Percentiles rank a stretch among this genome's conserved stretches.
Evolutionary conservation across 1,140 invertebrate species (phyloP).

Genomic region (Aphidius gifuensis): DNA sequence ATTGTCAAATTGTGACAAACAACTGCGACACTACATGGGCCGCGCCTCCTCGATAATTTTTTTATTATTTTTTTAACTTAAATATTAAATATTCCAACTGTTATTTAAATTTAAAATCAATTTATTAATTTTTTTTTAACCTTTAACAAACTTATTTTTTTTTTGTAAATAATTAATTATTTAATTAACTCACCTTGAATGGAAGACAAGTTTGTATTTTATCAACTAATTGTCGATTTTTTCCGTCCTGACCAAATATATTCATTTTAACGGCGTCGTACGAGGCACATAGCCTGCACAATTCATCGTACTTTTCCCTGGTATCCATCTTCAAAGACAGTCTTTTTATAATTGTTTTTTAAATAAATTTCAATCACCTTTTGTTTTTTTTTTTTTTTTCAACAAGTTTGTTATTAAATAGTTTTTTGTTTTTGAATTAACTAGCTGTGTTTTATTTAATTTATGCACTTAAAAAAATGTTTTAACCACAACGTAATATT

Average conservation of each 20-base stretch:
- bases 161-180: too few species aligned
- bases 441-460: conserved; percentile 1
- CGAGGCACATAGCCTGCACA: conserved; percentile 56
- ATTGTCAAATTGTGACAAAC: too few species aligned
- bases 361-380: background rate
- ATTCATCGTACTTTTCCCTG: conserved; percentile 50
- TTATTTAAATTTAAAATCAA: too few species aligned
- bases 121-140: too few species aligned
- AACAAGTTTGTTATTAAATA: background rate
- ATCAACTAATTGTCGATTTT: conserved; percentile 52
- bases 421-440: background rate
- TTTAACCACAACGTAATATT: background rate
- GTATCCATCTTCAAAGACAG: conserved; percentile 34
- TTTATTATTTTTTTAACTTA: too few species aligned
- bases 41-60: too few species aligned
- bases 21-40: too few species aligned
- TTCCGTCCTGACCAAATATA: conserved; percentile 55
- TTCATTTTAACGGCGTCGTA: conserved; percentile 56
- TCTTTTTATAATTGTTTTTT: conserved; percentile 1
- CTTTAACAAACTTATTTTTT: too few species aligned
- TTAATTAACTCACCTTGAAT: conserved; percentile 48
- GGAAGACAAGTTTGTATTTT: conserved; percentile 56
- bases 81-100: too few species aligned
- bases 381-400: conserved; percentile 1
- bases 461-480: background rate